These are phyloP conservation scores for Drosophila meridionalis DNA, from an alignment of 2,888 invertebrate genomes.

Conservation along the genomic window DNA sequence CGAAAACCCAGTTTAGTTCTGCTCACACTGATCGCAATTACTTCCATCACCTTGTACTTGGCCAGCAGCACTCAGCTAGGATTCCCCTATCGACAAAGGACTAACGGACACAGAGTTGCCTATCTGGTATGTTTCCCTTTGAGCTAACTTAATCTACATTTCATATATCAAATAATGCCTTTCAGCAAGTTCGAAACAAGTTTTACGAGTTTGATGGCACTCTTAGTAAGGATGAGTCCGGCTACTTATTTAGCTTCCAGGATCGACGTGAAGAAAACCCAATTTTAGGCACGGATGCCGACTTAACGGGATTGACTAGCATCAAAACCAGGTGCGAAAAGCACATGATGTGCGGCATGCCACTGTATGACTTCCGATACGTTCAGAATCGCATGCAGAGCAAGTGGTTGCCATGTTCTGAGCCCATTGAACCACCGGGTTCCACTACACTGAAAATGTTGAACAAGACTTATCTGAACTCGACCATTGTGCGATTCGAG, in stretches of 20 bases:
- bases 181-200: conserved; percentile 85
- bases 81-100: conserved; percentile 86
- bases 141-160: not conserved
- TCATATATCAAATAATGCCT: not conserved
- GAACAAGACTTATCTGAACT: conserved; percentile 52
- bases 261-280: conserved; percentile 78
- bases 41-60: conserved; percentile 25
- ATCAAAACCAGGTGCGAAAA: conserved; percentile 63
- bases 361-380: conserved; percentile 64
- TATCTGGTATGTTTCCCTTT: conserved; percentile 83
- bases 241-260: conserved; percentile 85
- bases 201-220: conserved; percentile 83
- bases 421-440: conserved; percentile 52
- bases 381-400: conserved; percentile 42
- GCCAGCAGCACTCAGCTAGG: conserved; percentile 86
- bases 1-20: conserved; percentile 53
- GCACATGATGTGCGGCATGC: conserved; percentile 78
- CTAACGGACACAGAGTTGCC: conserved; percentile 84
- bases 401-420: conserved; percentile 67
- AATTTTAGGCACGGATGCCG: conserved; percentile 45
- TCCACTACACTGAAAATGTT: conserved; percentile 60
- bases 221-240: conserved; percentile 84
- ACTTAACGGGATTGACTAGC: conserved; percentile 57
- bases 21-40: conserved; percentile 30
- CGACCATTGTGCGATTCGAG: conserved; percentile 57